These are phyloP conservation scores for Zhengitettix transpicula DNA, from an alignment of 2,888 invertebrate genomes.

Conservation along the genomic window DNA sequence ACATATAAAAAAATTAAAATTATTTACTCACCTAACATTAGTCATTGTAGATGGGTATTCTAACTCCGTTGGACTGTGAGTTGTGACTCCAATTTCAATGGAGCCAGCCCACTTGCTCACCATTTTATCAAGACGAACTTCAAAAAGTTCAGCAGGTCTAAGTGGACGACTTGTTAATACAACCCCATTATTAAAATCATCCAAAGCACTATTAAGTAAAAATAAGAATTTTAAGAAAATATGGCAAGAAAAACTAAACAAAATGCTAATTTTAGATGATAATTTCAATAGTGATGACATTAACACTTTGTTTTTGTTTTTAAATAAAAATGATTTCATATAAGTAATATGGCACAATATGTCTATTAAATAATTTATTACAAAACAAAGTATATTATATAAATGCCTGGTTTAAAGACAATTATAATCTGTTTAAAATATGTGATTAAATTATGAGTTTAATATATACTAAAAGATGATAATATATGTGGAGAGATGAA, in stretches of 20 bases:
- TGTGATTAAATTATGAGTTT: no score
- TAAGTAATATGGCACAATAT: constrained; percentile 1
- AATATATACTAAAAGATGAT: no score
- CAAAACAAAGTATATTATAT: constrained; percentile 4
- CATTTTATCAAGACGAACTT: constrained; percentile 77
- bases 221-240: constrained; percentile 2
- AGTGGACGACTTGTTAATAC: constrained; percentile 75
- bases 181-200: constrained; percentile 88
- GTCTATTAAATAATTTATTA: neutral
- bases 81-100: constrained; percentile 85
- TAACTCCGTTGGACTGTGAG: constrained; percentile 70
- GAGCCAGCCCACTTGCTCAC: constrained; percentile 92
- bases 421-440: no score
- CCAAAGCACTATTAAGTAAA: constrained; percentile 48
- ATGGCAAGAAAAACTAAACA: neutral
- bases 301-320: no score
- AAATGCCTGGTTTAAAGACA: no score
- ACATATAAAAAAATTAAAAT: neutral
- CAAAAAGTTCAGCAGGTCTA: constrained; percentile 78
- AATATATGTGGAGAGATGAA: no score
- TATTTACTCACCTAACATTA: constrained; percentile 52
- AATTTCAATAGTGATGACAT: no score
- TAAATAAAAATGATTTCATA: neutral
- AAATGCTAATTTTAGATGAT: neutral
- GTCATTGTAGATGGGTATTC: constrained; percentile 92